A percentile compares a stretch with the other conserved stretches of the same genome.
Conservation (phyloP, 2,888 invertebrate species). For the Tenthredo amoena region DNA sequence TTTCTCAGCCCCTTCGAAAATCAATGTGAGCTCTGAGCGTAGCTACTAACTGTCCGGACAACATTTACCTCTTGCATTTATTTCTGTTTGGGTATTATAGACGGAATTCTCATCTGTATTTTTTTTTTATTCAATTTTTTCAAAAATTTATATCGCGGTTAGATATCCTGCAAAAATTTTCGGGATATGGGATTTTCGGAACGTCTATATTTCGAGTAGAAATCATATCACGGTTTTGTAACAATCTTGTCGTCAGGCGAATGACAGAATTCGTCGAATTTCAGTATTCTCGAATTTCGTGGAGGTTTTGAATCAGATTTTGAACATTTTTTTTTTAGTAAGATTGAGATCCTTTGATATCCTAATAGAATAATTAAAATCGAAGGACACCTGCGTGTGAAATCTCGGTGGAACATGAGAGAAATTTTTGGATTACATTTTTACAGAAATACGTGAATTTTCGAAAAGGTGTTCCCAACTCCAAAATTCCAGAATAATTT, state of each 20-base stretch:
- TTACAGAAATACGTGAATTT: not conserved
- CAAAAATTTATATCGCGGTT: not conserved
- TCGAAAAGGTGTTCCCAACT: not conserved
- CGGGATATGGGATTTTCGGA: not conserved
- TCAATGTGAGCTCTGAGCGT: slow-evolving; percentile 43
- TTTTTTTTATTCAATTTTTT: not conserved
- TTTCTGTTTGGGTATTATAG: not conserved
- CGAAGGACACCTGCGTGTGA: not conserved
- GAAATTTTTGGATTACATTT: not conserved
- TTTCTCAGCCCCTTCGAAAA: slow-evolving; percentile 50
- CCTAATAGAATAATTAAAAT: too few relatives aligned
- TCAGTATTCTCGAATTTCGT: not conserved
- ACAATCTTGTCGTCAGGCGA: not conserved
- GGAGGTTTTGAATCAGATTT: not conserved
- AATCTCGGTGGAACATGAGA: not conserved
- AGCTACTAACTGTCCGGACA: slow-evolving; percentile 38
- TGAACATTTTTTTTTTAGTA: too few relatives aligned
- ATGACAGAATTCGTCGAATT: not conserved
- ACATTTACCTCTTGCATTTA: slow-evolving; percentile 17
- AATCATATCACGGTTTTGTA: not conserved
- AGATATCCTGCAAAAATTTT: not conserved
- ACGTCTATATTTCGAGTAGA: not conserved
- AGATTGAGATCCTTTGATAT: too few relatives aligned
- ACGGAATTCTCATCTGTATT: not conserved
- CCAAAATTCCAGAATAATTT: not conserved